phyloP scores from a whole-genome alignment of 2,797 vertebrate genomes.

The Urosaurus nigricauda region DNA sequence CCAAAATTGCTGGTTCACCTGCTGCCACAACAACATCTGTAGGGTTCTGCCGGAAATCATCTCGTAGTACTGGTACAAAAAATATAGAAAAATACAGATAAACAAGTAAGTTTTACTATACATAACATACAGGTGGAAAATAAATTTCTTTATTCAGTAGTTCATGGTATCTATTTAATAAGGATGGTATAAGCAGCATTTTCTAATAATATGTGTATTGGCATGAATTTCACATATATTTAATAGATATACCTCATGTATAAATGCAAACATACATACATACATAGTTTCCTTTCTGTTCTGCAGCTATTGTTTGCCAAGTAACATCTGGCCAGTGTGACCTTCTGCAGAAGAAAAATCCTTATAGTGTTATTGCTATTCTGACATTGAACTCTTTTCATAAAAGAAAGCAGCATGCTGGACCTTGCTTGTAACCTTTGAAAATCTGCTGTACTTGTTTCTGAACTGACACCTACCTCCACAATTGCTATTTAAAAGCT shows the following conservation, averaged over 20 bases:
- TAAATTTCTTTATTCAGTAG: not conserved
- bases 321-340: slow-evolving; percentile 62
- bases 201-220: slow-evolving; percentile 7
- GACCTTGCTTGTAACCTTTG: slow-evolving; percentile 60
- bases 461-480: slow-evolving; percentile 60
- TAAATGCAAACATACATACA: slow-evolving; percentile 31
- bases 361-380: slow-evolving; percentile 23
- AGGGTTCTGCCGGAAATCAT: slow-evolving; percentile 98
- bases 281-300: slow-evolving; percentile 40
- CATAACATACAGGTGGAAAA: not conserved
- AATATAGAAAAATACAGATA: slow-evolving; percentile 37
- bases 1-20: slow-evolving; percentile 95
- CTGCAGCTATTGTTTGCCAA: slow-evolving; percentile 56
- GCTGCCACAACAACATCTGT: slow-evolving; percentile 96
- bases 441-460: slow-evolving; percentile 54
- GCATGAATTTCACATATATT: not conserved
- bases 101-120: slow-evolving; percentile 6
- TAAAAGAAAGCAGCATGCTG: slow-evolving; percentile 63
- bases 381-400: slow-evolving; percentile 51
- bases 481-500: slow-evolving; percentile 2
- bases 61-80: slow-evolving; percentile 88
- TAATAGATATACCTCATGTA: slow-evolving; percentile 31
- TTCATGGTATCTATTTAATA: not conserved
- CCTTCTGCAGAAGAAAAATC: slow-evolving; percentile 34
- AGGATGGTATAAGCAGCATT: not conserved